Conservation (phyloP, 35 echinoderm and acorn worm genomes). For the Lytechinus variegatus region DNA sequence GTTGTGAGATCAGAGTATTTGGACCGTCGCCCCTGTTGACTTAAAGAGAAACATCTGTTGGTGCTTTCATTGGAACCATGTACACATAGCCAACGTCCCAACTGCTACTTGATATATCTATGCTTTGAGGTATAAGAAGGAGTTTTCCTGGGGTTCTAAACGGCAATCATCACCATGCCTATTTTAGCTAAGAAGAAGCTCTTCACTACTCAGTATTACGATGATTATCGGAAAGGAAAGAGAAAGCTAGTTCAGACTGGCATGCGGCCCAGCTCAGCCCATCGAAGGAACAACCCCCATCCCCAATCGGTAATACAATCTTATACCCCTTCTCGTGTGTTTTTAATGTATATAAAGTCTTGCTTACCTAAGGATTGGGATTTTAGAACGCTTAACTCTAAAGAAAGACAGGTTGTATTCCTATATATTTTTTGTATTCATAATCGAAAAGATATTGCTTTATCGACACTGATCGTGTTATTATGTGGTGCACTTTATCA, state of each 20-base stretch:
- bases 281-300: constrained; percentile 70
- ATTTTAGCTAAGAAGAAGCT: constrained; percentile 10
- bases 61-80: background rate
- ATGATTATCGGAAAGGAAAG: constrained; percentile 50
- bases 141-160: background rate
- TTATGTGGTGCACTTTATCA: too few relatives aligned
- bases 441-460: too few relatives aligned
- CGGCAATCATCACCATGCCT: background rate
- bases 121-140: background rate
- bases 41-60: background rate
- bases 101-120: background rate
- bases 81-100: background rate
- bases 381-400: too few relatives aligned
- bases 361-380: too few relatives aligned
- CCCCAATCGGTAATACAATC: constrained; percentile 52
- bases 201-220: constrained; percentile 47
- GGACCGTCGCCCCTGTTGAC: background rate
- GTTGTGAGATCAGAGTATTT: background rate
- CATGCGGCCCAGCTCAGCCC: constrained; percentile 53
- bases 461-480: too few relatives aligned
- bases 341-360: too few relatives aligned
- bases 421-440: too few relatives aligned
- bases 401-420: too few relatives aligned
- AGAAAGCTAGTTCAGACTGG: constrained; percentile 24
- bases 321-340: background rate